phyloP scores from a whole-genome alignment of 2,797 vertebrate genomes.

The Takifugu ocellatus region DNA sequence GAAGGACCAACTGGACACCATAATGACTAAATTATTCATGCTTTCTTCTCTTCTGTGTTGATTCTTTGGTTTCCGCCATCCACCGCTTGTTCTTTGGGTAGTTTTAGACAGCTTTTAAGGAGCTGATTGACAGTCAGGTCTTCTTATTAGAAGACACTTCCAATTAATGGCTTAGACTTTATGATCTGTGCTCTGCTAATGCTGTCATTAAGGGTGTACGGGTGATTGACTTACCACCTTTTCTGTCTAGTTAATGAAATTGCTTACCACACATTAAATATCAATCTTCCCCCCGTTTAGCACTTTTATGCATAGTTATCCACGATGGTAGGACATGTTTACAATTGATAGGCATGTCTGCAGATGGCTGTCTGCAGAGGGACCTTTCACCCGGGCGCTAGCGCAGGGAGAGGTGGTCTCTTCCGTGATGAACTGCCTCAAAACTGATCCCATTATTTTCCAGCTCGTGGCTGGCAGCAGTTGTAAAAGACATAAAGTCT shows the following conservation, averaged over 20 bases:
- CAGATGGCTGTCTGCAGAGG: constrained; percentile 27
- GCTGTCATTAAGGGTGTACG: constrained; percentile 35
- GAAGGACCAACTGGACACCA: too few relatives aligned
- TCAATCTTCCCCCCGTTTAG: constrained; percentile 1
- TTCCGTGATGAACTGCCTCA: constrained; percentile 74
- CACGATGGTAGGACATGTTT: constrained; percentile 43
- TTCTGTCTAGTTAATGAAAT: constrained; percentile 29
- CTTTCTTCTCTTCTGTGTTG: constrained; percentile 19
- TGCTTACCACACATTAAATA: constrained; percentile 24
- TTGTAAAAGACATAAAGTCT: constrained; percentile 79
- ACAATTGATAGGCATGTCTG: constrained; percentile 33
- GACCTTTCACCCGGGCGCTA: constrained; percentile 48
- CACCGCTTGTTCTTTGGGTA: constrained; percentile 20
- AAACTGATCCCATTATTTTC: constrained; percentile 78
- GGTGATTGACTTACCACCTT: constrained; percentile 41
- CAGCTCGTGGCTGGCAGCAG: constrained; percentile 71
- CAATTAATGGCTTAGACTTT: constrained; percentile 45
- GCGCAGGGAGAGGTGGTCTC: constrained; percentile 68
- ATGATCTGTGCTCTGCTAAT: constrained; percentile 47
- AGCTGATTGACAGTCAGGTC: constrained; percentile 19
- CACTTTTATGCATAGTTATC: constrained; percentile 30
- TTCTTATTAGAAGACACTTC: constrained; percentile 35
- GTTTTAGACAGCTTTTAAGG: constrained; percentile 9
- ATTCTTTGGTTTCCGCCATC: constrained; percentile 23
- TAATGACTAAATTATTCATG: constrained; percentile 1